phyloP scores from a whole-genome alignment of 2,888 invertebrate species.

The Neelides folsomi region DNA sequence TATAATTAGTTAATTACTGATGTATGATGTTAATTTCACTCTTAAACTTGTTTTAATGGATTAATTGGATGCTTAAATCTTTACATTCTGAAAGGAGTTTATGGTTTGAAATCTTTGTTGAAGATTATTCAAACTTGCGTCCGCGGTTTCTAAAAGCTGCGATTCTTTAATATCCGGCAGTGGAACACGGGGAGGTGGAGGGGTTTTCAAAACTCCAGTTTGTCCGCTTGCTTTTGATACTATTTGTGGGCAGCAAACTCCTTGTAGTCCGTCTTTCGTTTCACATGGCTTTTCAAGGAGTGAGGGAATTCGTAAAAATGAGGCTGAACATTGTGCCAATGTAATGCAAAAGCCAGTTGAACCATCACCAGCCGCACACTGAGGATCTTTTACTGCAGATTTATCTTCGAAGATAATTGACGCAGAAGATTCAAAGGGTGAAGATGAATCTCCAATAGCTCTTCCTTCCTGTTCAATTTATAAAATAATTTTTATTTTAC shows the following conservation, averaged over 20 bases:
- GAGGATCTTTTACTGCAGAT: too few relatives aligned
- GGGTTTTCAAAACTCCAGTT: constrained; percentile 36
- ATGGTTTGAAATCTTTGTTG: constrained; percentile 27
- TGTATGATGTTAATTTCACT: too few relatives aligned
- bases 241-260: constrained; percentile 31
- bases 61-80: too few relatives aligned
- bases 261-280: constrained; percentile 21
- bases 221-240: constrained; percentile 14
- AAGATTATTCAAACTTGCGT: constrained; percentile 34
- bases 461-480: too few relatives aligned
- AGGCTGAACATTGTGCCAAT: constrained; percentile 32
- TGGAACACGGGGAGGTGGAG: constrained; percentile 37
- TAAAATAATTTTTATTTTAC: too few relatives aligned
- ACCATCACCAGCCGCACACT: too few relatives aligned
- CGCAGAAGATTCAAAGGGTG: too few relatives aligned
- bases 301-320: constrained; percentile 31
- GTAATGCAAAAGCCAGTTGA: constrained; percentile 27
- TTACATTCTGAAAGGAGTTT: constrained; percentile 26
- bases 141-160: constrained; percentile 36
- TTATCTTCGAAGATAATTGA: too few relatives aligned
- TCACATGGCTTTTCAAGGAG: constrained; percentile 30
- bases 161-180: constrained; percentile 36
- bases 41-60: too few relatives aligned
- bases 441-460: too few relatives aligned
- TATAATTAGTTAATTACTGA: too few relatives aligned